Percentiles rank a stretch among this genome's conserved stretches.
Conservation (phyloP, 1,140 invertebrate species). For the Proales similis region DNA sequence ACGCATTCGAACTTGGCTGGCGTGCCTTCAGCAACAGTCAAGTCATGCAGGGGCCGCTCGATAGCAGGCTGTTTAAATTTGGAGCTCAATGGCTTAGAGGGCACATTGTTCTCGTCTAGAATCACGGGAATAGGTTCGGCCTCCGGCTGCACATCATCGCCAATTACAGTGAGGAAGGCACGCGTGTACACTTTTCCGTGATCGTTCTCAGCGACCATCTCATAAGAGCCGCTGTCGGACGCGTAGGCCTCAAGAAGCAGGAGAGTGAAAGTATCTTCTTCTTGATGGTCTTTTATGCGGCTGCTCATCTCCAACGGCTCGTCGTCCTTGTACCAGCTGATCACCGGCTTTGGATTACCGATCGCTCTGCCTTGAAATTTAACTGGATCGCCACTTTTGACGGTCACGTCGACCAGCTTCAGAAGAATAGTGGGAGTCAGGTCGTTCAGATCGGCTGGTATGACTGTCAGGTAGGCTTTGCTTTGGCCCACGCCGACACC, state of each 20-base stretch:
- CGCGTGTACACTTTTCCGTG: conserved; percentile 37
- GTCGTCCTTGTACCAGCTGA: conserved; percentile 33
- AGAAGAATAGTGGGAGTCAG: conserved; percentile 11
- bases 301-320: conserved; percentile 16
- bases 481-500: conserved; percentile 15
- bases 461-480: conserved; percentile 33
- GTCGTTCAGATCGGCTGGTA: conserved; percentile 14
- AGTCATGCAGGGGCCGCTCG: conserved; percentile 5
- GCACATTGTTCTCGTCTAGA: conserved; percentile 28
- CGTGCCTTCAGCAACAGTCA: conserved; percentile 27
- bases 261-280: conserved; percentile 32
- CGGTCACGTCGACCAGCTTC: conserved; percentile 1
- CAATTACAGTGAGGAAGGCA: conserved; percentile 32
- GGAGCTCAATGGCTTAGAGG: conserved; percentile 9
- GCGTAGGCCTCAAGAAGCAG: conserved; percentile 20
- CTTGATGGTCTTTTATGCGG: conserved; percentile 5
- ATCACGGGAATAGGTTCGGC: conserved; percentile 20
- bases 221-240: conserved; percentile 35
- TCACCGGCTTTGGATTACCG: conserved; percentile 64
- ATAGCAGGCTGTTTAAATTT: conserved; percentile 18
- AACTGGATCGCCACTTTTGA: conserved; percentile 51
- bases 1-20: conserved; percentile 28
- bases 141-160: conserved; percentile 13
- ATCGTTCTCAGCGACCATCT: conserved; percentile 24
- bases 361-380: conserved; percentile 70